These are phyloP conservation scores for Chrysemys picta DNA, from an alignment of 2,113 vertebrate genomes.

Conservation along the genomic window DNA sequence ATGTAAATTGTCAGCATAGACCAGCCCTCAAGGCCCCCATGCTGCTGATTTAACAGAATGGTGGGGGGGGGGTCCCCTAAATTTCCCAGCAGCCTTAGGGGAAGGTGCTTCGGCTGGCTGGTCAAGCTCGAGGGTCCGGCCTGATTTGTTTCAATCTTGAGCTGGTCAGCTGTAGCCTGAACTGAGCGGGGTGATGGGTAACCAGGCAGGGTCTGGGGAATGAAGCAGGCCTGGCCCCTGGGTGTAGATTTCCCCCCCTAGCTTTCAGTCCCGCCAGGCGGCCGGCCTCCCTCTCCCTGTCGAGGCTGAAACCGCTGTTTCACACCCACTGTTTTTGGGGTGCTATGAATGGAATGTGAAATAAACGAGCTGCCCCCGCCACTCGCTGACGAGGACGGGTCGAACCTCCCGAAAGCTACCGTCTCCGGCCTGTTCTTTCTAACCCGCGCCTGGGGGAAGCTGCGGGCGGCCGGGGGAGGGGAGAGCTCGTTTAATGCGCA, in stretches of 20 bases:
- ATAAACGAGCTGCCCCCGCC: background rate
- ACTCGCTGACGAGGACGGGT: background rate
- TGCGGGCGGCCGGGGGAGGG: background rate
- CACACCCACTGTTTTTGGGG: background rate
- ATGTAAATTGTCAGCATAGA: background rate
- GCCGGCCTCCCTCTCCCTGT: background rate
- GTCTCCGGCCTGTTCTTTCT: background rate
- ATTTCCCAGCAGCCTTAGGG: background rate
- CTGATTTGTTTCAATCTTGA: background rate
- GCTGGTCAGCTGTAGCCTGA: background rate
- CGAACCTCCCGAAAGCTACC: background rate
- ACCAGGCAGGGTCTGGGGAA: too few relatives aligned
- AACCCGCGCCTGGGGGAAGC: background rate
- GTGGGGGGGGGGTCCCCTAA: too few relatives aligned
- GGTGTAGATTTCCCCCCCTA: background rate
- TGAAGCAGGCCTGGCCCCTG: too few relatives aligned
- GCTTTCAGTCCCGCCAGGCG: too few relatives aligned
- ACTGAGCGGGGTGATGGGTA: background rate
- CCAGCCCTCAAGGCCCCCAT: background rate
- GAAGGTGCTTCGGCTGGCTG: too few relatives aligned
- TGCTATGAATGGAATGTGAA: background rate
- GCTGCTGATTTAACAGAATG: background rate
- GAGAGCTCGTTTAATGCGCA: background rate
- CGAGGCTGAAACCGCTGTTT: background rate
- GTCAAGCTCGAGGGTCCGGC: background rate